These are phyloP conservation scores for Calephelis virginiensis DNA, from an alignment of 1,140 invertebrate genomes.

Conservation along the genomic window DNA sequence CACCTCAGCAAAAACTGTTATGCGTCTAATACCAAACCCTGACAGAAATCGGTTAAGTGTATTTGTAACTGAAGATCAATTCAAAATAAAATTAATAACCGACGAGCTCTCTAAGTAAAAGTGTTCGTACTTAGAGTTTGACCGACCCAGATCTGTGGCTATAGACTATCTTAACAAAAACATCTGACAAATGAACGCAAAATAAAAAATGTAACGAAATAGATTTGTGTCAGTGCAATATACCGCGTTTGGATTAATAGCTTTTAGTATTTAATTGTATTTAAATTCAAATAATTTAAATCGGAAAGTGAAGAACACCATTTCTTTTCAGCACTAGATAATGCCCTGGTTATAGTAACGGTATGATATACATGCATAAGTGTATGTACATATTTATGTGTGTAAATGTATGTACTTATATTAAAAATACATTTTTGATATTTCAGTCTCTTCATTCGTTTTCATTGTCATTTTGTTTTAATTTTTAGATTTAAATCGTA, in stretches of 20 bases:
- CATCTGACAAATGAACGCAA: slow-evolving; percentile 45
- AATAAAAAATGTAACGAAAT: slow-evolving; percentile 61
- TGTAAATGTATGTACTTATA: too few relatives aligned
- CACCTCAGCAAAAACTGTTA: slow-evolving; percentile 24
- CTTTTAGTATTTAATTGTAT: slow-evolving; percentile 1
- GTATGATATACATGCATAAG: too few relatives aligned
- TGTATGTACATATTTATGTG: too few relatives aligned
- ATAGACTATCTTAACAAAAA: slow-evolving; percentile 54
- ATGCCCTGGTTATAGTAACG: too few relatives aligned
- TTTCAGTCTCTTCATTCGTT: too few relatives aligned
- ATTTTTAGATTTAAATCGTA: too few relatives aligned
- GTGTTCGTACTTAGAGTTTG: slow-evolving; percentile 66
- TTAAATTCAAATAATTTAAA: too few relatives aligned
- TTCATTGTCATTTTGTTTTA: too few relatives aligned
- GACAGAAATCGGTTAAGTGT: slow-evolving; percentile 41
- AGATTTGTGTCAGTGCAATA: slow-evolving; percentile 29
- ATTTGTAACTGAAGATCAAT: slow-evolving; percentile 35
- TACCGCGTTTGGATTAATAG: slow-evolving; percentile 1
- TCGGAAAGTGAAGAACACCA: too few relatives aligned
- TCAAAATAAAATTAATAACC: slow-evolving; percentile 56
- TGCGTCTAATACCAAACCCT: slow-evolving; percentile 31
- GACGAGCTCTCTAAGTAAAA: slow-evolving; percentile 68
- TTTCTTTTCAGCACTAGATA: too few relatives aligned
- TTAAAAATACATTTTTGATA: too few relatives aligned
- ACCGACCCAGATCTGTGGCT: slow-evolving; percentile 50